phyloP scores from a whole-genome alignment of 23 tunicate genomes.

The Aplidium turbinatum region DNA sequence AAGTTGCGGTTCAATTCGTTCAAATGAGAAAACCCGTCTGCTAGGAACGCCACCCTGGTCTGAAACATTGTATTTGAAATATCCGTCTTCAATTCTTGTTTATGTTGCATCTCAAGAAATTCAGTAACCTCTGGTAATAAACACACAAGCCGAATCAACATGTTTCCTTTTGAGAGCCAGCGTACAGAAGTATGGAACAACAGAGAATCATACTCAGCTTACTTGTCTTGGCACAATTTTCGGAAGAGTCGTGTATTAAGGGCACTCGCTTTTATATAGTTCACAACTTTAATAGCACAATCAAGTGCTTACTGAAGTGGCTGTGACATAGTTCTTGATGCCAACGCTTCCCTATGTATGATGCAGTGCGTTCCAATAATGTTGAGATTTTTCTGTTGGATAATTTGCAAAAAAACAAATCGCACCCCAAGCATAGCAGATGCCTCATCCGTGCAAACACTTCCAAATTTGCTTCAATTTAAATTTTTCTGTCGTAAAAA shows the following conservation, averaged over 20 bases:
- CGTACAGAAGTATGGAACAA: constrained; percentile 36
- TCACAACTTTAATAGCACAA: constrained; percentile 32
- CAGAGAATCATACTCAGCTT: constrained; percentile 37
- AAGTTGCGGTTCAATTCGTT: constrained; percentile 53
- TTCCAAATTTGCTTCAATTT: constrained; percentile 27
- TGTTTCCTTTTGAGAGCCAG: constrained; percentile 51
- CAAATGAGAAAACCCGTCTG: constrained; percentile 54
- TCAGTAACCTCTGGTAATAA: constrained; percentile 41
- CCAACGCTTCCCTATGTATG: constrained; percentile 40
- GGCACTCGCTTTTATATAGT: constrained; percentile 34
- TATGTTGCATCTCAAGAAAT: constrained; percentile 51
- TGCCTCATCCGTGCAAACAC: constrained; percentile 40
- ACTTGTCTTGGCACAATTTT: constrained; percentile 30
- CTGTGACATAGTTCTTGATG: constrained; percentile 36
- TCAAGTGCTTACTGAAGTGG: constrained; percentile 36
- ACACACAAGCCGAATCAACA: constrained; percentile 43
- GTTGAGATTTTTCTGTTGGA: constrained; percentile 26
- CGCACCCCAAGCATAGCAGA: constrained; percentile 37
- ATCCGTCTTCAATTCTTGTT: constrained; percentile 27
- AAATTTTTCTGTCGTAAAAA: constrained; percentile 23
- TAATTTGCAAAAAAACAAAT: constrained; percentile 22
- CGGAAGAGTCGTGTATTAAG: constrained; percentile 18
- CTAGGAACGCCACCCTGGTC: constrained; percentile 54
- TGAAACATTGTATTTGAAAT: constrained; percentile 38
- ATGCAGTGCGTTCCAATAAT: constrained; percentile 38